Evolutionary conservation across 2,888 invertebrate genomes (phyloP).

Genomic region (Acanthosepion pharaonis): DNA sequence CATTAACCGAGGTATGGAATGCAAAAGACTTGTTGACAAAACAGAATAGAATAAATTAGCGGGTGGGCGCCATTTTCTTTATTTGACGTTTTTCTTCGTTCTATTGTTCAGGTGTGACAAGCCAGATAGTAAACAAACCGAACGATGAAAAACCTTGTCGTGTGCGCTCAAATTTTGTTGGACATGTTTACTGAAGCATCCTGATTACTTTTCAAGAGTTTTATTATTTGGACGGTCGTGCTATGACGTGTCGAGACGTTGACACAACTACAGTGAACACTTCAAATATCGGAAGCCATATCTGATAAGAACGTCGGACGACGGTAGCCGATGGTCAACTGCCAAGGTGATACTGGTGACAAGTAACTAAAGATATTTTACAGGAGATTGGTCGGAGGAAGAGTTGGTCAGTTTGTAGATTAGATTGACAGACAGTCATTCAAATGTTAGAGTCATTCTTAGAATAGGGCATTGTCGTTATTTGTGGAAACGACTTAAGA

Average conservation of each 20-base stretch:
- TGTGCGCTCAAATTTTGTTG: not conserved
- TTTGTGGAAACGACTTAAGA: too few relatives aligned
- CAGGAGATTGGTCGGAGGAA: not conserved
- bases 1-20: too few relatives aligned
- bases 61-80: too few relatives aligned
- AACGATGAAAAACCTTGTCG: not conserved
- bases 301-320: not conserved
- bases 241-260: not conserved
- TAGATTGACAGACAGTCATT: not conserved
- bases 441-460: too few relatives aligned
- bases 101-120: too few relatives aligned
- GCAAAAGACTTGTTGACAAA: too few relatives aligned
- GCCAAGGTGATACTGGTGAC: not conserved
- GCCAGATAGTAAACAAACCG: too few relatives aligned
- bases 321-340: not conserved
- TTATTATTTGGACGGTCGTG: not conserved
- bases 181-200: not conserved
- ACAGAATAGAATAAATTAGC: too few relatives aligned
- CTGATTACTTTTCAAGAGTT: not conserved
- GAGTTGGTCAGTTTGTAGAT: not conserved
- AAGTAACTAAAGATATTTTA: not conserved
- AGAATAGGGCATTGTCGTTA: too few relatives aligned
- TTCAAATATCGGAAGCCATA: not conserved
- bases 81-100: too few relatives aligned
- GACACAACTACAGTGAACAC: not conserved